Conservation (phyloP, 2,888 invertebrate genomes). For the Apamea epomidion region DNA sequence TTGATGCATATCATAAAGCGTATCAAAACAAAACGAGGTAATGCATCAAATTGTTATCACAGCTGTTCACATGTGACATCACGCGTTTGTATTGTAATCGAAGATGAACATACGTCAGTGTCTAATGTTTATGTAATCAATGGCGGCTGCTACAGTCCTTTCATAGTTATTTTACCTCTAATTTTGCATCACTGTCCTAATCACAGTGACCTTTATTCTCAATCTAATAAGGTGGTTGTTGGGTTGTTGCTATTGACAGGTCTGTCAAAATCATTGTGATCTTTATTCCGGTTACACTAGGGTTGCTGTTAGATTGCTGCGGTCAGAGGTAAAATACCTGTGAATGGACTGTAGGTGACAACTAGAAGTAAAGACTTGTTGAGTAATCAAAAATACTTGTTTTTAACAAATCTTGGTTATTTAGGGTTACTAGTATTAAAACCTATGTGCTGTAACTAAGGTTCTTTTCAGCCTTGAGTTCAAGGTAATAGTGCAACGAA, state of each 20-base stretch:
- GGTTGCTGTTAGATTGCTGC: no score
- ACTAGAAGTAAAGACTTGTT: not conserved
- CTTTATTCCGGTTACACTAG: no score
- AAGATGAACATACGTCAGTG: not conserved
- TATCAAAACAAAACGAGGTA: not conserved
- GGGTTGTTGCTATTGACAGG: no score
- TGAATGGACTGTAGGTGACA: not conserved
- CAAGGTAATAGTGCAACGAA: not conserved
- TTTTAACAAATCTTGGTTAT: not conserved
- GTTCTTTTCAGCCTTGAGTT: not conserved
- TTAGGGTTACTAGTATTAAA: not conserved
- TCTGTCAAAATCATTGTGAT: no score
- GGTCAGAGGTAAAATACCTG: no score
- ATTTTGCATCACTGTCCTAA: no score
- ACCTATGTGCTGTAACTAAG: not conserved
- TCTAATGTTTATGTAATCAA: conserved; percentile 9
- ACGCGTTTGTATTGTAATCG: conserved; percentile 13
- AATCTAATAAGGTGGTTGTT: no score
- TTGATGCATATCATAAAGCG: not conserved
- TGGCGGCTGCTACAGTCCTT: not conserved
- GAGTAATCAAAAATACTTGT: not conserved
- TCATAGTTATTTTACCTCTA: no score
- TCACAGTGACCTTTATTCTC: no score
- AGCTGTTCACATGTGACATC: not conserved
- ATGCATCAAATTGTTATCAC: conserved; percentile 10